Conservation (phyloP, 1,140 invertebrate species). For the Leptinotarsa lineolata region DNA sequence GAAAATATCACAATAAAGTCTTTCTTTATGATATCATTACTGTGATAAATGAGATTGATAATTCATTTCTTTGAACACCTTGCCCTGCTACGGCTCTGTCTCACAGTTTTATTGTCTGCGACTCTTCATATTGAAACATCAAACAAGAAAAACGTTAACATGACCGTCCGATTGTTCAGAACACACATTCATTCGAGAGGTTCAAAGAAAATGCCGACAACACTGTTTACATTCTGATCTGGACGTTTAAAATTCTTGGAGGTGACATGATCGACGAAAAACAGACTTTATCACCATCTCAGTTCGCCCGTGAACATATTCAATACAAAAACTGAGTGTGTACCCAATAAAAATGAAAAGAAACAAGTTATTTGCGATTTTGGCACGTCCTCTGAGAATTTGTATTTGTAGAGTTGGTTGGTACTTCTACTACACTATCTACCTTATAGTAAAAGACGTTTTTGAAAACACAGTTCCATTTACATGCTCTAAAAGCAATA, state of each 20-base stretch:
- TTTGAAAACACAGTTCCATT: too few species aligned
- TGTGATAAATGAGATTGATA: too few species aligned
- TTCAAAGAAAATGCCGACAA: conserved; percentile 13
- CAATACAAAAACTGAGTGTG: not conserved
- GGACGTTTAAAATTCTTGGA: conserved; percentile 24
- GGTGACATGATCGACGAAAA: not conserved
- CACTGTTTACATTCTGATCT: conserved; percentile 22
- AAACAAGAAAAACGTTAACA: conserved; percentile 17
- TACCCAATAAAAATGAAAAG: not conserved
- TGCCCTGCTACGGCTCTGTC: not conserved
- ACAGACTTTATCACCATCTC: not conserved
- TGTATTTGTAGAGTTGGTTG: too few species aligned
- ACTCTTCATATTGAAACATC: conserved; percentile 21
- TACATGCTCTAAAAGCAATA: too few species aligned
- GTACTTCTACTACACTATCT: too few species aligned
- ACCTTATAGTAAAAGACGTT: too few species aligned
- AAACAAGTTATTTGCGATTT: not conserved
- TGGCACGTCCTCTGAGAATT: not conserved
- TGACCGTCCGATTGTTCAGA: conserved; percentile 18
- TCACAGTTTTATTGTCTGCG: not conserved
- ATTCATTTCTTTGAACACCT: too few species aligned
- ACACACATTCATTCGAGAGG: conserved; percentile 17
- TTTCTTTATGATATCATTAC: too few species aligned
- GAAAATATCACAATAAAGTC: too few species aligned
- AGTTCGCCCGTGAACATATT: not conserved